Evolutionary conservation across 2,113 vertebrate genomes (phyloP), one percentile per base, ranked within the genome.

Genomic region (Plotosus lineatus): DNA sequence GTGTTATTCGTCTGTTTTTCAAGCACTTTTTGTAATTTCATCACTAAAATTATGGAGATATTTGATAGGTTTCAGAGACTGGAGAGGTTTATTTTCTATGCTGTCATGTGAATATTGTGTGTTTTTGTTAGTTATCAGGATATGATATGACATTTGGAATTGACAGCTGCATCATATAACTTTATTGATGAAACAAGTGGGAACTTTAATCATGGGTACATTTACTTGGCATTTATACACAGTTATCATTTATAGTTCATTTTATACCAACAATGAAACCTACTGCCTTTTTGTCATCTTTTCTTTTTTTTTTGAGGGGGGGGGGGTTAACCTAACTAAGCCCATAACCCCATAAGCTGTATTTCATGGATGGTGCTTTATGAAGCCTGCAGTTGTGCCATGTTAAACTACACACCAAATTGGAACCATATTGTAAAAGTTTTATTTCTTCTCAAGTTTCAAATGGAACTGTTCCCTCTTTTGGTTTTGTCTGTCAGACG

Each of bases 361-460:
- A 66, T 55, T 65, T 61, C 48, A 48, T 46, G 53, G 26, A 58
- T 51, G 38, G 12, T 50, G 50, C 11, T 60, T 58, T 82, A 21
- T 23, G 60, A 50, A 48, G 48, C 9, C 46, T 53, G 53, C 46
- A 55, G 23, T 28, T 48, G 80, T 79, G 69, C 44, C 73, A 80
- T 80, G 77, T 28, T 65, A 48, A 85, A 51, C 11, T 75, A 58
- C 38, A 79, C 50, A 81, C 50, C 48, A 73, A 60, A 26, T 61
- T 38, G 50, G n/a, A 60, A 58, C 53, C 81, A 61, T 71, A 75
- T 26, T 75, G 28, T 79, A 63, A 75, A 96, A 92, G 91, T 93
- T 92, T 91, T 92, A 90, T 92, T 93, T 92, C 90, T 92, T 89
- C 91, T 94, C 91, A 92, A 93, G 93, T 92, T 93, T 92, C 91